Evolutionary conservation across 1,140 invertebrate species (phyloP).

Genomic region (Bombus soroeensis): DNA sequence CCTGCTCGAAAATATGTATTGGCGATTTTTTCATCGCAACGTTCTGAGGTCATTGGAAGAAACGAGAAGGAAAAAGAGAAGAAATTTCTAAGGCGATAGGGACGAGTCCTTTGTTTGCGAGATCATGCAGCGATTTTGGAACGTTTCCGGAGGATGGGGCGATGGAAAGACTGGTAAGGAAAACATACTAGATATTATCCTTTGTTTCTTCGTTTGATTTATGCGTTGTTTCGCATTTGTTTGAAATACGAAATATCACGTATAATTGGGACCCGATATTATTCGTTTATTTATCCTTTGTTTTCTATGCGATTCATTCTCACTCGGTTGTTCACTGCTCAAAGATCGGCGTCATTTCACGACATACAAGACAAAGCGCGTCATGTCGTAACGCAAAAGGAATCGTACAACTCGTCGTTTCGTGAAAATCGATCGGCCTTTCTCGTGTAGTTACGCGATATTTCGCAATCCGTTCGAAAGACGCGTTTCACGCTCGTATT

Average conservation of each 20-base stretch:
- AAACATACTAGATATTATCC: neutral
- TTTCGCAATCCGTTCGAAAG: conserved; percentile 2
- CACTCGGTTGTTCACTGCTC: too few species aligned
- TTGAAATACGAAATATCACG: too few species aligned
- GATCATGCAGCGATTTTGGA: conserved; percentile 32
- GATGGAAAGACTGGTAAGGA: conserved; percentile 39
- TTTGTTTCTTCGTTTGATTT: neutral
- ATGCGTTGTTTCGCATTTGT: neutral
- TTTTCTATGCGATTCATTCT: neutral
- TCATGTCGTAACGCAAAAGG: neutral
- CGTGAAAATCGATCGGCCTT: conserved; percentile 33
- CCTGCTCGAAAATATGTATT: neutral
- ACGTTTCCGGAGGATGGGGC: neutral
- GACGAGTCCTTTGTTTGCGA: too few species aligned
- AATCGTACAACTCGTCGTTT: conserved; percentile 26
- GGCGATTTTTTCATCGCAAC: neutral
- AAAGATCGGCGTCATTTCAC: neutral
- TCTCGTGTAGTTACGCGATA: too few species aligned
- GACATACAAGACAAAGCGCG: neutral
- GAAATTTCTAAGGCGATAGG: neutral
- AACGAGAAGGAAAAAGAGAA: neutral
- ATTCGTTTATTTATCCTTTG: neutral
- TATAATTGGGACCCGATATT: neutral
- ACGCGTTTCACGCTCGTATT: neutral
- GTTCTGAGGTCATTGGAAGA: neutral